phyloP scores from a whole-genome alignment of 2,888 invertebrate species.

The Pegoplata infirma region DNA sequence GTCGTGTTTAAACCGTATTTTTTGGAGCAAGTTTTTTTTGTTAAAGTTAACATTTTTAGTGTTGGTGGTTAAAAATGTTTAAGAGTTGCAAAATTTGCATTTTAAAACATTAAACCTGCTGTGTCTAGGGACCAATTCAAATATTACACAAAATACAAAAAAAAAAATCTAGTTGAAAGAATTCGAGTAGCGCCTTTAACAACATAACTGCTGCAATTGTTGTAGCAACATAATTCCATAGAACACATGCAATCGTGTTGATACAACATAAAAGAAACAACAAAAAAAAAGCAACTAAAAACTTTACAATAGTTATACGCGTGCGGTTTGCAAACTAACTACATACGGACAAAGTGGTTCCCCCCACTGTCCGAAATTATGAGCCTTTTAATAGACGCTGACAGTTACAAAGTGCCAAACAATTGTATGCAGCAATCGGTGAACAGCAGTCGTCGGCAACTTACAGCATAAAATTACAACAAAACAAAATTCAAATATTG shows the following conservation, averaged over 20 bases:
- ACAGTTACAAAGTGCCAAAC: constrained; percentile 77
- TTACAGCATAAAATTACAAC: constrained; percentile 52
- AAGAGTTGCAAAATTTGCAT: constrained; percentile 68
- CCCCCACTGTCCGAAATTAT: constrained; percentile 65
- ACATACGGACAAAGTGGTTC: constrained; percentile 10
- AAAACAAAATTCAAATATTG: constrained; percentile 40
- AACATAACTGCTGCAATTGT: constrained; percentile 58
- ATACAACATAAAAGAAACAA: constrained; percentile 27
- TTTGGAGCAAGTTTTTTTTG: constrained; percentile 40
- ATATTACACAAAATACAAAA: constrained; percentile 11
- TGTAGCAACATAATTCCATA: constrained; percentile 56
- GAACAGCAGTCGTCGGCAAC: constrained; percentile 51
- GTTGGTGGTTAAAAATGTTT: constrained; percentile 43
- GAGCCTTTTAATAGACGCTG: constrained; percentile 75
- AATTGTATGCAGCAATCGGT: constrained; percentile 70
- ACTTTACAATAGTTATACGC: constrained; percentile 42
- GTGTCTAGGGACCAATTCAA: constrained; percentile 60
- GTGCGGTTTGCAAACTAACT: constrained; percentile 41
- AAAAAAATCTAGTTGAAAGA: constrained; percentile 8
- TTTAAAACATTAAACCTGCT: constrained; percentile 66
- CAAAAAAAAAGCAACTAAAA: constrained; percentile 18
- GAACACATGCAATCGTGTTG: constrained; percentile 54
- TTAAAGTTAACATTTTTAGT: too few species aligned
- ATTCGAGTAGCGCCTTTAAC: constrained; percentile 59
- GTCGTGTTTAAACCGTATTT: constrained; percentile 51